Conservation (phyloP, 2,888 invertebrate genomes). For the Lagria hirta region DNA sequence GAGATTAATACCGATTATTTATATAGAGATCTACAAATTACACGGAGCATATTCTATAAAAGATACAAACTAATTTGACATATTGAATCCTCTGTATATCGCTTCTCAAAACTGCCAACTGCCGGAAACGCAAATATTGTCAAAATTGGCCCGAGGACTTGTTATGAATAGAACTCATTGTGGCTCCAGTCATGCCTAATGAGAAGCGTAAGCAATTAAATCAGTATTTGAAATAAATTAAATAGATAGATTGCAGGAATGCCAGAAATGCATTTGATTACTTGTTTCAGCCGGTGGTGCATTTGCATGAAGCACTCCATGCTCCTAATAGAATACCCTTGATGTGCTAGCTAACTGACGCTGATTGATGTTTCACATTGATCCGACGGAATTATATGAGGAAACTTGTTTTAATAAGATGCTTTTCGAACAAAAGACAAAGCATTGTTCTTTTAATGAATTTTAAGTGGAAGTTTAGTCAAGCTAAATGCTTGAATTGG, state of each 20-base stretch:
- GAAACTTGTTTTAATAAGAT: slow-evolving; percentile 16
- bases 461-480: too few species aligned
- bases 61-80: too few species aligned
- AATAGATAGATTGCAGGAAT: slow-evolving; percentile 33
- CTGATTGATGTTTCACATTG: slow-evolving; percentile 26
- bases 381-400: slow-evolving; percentile 13
- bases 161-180: slow-evolving; percentile 10
- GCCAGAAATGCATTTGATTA: slow-evolving; percentile 38
- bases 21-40: too few species aligned
- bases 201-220: slow-evolving; percentile 29
- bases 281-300: slow-evolving; percentile 27
- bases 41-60: too few species aligned
- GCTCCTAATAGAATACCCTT: slow-evolving; percentile 26
- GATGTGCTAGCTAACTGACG: slow-evolving; percentile 22
- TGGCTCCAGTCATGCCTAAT: slow-evolving; percentile 20
- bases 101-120: too few species aligned
- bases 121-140: too few species aligned
- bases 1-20: too few species aligned
- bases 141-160: slow-evolving; percentile 10
- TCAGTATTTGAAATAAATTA: slow-evolving; percentile 33
- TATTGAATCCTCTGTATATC: too few species aligned
- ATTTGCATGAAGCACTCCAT: slow-evolving; percentile 27
- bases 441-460: slow-evolving; percentile 7
- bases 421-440: too few species aligned
- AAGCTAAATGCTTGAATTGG: too few species aligned